Evolutionary conservation across 2,113 vertebrate species (phyloP).

Genomic region (Tricholaema leucomelas): DNA sequence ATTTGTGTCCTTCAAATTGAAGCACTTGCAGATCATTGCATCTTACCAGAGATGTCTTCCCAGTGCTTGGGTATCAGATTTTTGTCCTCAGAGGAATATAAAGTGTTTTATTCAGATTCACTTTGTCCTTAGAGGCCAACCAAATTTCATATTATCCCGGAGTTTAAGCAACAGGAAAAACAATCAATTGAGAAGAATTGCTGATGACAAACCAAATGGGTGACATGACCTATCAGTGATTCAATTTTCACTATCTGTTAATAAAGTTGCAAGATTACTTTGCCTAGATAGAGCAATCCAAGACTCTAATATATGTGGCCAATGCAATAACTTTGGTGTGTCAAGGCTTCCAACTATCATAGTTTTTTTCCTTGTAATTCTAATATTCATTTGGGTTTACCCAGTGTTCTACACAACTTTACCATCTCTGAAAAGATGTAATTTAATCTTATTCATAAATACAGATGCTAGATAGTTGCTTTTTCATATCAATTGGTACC

Average conservation of each 20-base stretch:
- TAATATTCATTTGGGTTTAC: background rate
- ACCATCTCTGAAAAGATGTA: background rate
- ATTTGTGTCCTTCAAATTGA: fast-evolving
- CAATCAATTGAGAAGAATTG: background rate
- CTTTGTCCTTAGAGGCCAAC: background rate
- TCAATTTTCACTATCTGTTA: background rate
- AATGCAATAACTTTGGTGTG: background rate
- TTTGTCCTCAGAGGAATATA: background rate
- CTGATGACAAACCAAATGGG: background rate
- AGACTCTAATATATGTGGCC: background rate
- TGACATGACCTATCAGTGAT: background rate
- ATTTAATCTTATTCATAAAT: background rate
- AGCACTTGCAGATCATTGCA: background rate
- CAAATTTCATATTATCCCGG: background rate
- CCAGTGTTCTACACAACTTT: background rate
- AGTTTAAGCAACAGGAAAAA: background rate
- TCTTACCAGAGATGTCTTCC: background rate
- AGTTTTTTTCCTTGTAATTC: background rate
- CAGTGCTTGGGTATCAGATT: background rate
- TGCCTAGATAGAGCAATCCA: background rate
- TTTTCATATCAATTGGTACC: background rate
- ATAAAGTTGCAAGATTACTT: background rate
- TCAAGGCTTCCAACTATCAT: background rate
- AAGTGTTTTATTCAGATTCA: background rate
- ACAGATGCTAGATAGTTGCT: background rate